phyloP scores from a whole-genome alignment of 1,140 invertebrate genomes.

The Scaptomyza graminum region DNA sequence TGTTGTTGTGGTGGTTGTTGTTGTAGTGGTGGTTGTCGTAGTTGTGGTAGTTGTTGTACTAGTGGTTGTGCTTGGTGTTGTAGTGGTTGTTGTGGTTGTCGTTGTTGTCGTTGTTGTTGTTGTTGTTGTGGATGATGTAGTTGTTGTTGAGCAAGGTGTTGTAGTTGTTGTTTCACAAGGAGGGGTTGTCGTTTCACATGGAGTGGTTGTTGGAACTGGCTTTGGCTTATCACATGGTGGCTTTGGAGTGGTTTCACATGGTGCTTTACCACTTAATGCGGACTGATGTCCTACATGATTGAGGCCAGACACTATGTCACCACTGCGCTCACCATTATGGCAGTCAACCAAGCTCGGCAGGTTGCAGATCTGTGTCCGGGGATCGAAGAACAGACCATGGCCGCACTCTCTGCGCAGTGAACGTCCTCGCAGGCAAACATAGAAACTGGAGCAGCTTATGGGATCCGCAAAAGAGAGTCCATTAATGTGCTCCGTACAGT shows the following conservation, averaged over 20 bases:
- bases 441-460: conserved; percentile 55
- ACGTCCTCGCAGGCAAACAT: conserved; percentile 53
- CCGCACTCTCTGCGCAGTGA: conserved; percentile 49
- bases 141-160: not conserved
- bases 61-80: not conserved
- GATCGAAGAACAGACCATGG: conserved; percentile 49
- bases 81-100: not conserved
- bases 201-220: not conserved
- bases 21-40: not conserved
- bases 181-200: not conserved
- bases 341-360: conserved; percentile 50
- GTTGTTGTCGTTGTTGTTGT: conserved; percentile 1
- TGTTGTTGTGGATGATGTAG: conserved; percentile 10
- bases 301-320: conserved; percentile 5
- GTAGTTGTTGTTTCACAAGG: not conserved
- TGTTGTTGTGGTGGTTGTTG: conserved; percentile 1
- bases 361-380: conserved; percentile 47
- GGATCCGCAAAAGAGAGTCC: conserved; percentile 56
- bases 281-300: not conserved
- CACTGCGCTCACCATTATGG: conserved; percentile 49
- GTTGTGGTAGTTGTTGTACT: conserved; percentile 4
- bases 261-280: conserved; percentile 5
- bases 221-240: conserved; percentile 34
- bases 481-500: conserved; percentile 45
- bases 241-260: conserved; percentile 27